These are phyloP conservation scores for Aspiorhynchus laticeps DNA, from an alignment of 2,113 vertebrate species.

Conservation along the genomic window DNA sequence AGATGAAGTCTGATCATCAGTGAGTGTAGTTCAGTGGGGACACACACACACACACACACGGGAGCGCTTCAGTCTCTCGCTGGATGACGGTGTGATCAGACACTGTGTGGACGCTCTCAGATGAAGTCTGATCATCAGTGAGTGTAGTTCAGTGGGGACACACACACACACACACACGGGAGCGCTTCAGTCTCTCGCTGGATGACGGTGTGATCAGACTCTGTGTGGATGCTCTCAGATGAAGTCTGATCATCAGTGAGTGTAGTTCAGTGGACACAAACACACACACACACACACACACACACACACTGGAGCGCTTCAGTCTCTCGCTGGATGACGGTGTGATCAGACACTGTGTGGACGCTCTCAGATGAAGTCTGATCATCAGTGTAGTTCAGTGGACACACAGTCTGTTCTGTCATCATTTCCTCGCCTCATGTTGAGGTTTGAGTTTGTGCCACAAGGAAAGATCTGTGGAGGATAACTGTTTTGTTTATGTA, in stretches of 20 bases:
- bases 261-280: too few relatives aligned
- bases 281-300: background rate
- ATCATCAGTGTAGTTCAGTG: too few relatives aligned
- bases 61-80: background rate
- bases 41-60: background rate
- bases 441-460: background rate
- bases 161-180: background rate
- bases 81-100: background rate
- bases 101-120: background rate
- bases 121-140: too few relatives aligned
- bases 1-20: background rate
- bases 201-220: background rate
- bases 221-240: background rate
- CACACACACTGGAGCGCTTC: background rate
- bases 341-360: background rate
- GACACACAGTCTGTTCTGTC: too few relatives aligned
- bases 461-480: background rate
- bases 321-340: background rate
- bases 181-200: background rate
- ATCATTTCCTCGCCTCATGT: background rate
- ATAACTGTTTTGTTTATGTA: background rate
- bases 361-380: background rate
- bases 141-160: too few relatives aligned
- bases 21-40: too few relatives aligned
- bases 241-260: too few relatives aligned